Base-by-base conservation (phyloP, 2,113 vertebrate genomes). In the Apistogramma diplotaenia region DNA sequence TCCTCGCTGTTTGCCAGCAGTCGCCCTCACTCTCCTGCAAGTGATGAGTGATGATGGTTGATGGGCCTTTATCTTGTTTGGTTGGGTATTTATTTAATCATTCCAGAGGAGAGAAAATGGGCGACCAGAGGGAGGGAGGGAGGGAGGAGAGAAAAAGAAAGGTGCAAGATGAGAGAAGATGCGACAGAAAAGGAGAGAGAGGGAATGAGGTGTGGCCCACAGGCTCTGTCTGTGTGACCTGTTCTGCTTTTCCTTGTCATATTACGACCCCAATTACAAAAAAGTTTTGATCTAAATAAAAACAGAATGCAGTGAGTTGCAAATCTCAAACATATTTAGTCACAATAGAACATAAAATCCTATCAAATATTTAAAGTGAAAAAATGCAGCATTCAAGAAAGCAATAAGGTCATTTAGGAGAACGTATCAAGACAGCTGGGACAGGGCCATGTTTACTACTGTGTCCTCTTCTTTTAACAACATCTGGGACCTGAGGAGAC, bases 81-180 rank as follows among this genome's bases (percentile, higher is more conserved):
- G 85, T 82, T 51, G 72, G 86, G 61, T 65, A 65, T 46, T 93
- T 91, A 92, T 91, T 90, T 90, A 90, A 91, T 93, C 93, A 90
- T 88, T 83, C 37, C 82, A 25, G 49, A 75, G 79, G 40, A 57
- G 56, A 78, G 84, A 46, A 31, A 82, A 82, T 54, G 62, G 84
- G 75, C 1, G 19, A 53, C 72, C 76, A 10, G 67, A 27, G 4
- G n/a, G 74, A 74, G 78, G 62, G 76, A 78, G 61, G 78, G 62
- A 74, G 77, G 61, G 74, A 25, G 53, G 54, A 25, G 86, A 33
- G 9, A 5, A 37, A 56, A 57, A 58, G 51, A 65, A 78, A 84
- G 74, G 85, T 75, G 84, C 71, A 85, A 78, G 82, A 86, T 80
- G 77, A 77, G 77, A 79, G 75, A 60, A 73, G 83, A 87, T 89